Evolutionary conservation across 1,140 invertebrate genomes (phyloP).

Genomic region (Sinella curviseta): DNA sequence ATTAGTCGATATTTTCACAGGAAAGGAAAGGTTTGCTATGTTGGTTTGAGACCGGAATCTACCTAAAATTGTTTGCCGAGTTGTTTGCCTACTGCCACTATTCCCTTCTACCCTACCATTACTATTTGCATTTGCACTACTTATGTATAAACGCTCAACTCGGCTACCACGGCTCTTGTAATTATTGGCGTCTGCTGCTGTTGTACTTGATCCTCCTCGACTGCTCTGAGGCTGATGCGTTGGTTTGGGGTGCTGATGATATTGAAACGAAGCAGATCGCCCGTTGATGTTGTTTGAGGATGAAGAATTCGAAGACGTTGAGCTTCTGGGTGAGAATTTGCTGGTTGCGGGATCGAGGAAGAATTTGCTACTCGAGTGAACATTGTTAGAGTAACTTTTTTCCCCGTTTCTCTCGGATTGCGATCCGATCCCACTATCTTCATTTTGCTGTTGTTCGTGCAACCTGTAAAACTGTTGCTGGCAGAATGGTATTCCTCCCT

Average conservation of each 20-base stretch:
- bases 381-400: constrained; percentile 27
- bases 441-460: background rate
- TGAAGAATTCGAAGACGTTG: background rate
- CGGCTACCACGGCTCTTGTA: background rate
- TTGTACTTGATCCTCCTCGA: background rate
- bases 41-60: constrained; percentile 35
- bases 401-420: constrained; percentile 15
- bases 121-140: background rate
- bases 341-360: constrained; percentile 13
- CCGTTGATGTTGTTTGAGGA: constrained; percentile 10
- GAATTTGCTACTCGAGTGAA: constrained; percentile 14
- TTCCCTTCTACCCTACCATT: background rate
- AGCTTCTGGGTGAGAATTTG: constrained; percentile 18
- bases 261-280: background rate
- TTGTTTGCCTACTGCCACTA: background rate
- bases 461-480: background rate
- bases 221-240: background rate
- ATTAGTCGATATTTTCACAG: constrained; percentile 17
- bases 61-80: constrained; percentile 21
- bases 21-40: constrained; percentile 28
- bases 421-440: constrained; percentile 18
- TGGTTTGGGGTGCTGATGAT: background rate
- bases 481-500: background rate
- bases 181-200: background rate
- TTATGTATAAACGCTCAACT: constrained; percentile 13